Percentiles rank a stretch among this genome's conserved stretches.
phyloP scores from a whole-genome alignment of 2,113 vertebrate genomes.

The Pluvianellus socialis region DNA sequence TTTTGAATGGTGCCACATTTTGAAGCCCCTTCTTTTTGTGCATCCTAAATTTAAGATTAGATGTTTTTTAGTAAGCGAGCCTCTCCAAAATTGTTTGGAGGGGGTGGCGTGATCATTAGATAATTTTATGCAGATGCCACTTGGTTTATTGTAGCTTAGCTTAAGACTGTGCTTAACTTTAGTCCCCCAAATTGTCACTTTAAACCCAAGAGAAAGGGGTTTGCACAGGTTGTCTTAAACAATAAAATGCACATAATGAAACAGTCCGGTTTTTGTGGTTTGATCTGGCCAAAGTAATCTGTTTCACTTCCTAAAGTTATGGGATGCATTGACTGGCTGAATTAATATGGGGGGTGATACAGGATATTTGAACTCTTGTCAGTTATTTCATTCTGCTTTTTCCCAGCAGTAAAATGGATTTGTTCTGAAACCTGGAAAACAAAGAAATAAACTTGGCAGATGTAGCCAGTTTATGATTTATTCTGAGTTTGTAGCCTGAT shows the following conservation, averaged over 20 bases:
- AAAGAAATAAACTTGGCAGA: slow-evolving; percentile 60
- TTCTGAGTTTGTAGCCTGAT: slow-evolving; percentile 50
- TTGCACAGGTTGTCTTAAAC: background rate
- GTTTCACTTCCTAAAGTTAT: background rate
- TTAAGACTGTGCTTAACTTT: background rate
- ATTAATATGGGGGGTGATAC: slow-evolving; percentile 18
- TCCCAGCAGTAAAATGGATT: slow-evolving; percentile 58
- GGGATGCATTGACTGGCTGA: background rate
- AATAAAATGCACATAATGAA: background rate
- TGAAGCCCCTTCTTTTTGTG: background rate
- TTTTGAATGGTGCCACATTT: background rate
- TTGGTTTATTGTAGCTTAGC: background rate
- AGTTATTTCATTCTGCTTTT: slow-evolving; percentile 51
- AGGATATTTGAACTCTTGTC: slow-evolving; percentile 42
- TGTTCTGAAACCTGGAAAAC: slow-evolving; percentile 49
- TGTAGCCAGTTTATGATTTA: slow-evolving; percentile 44
- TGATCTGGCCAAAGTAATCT: slow-evolving; percentile 7
- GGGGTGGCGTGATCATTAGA: background rate
- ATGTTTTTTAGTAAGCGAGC: background rate
- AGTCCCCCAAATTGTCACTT: background rate
- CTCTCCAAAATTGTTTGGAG: background rate
- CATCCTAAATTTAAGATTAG: background rate
- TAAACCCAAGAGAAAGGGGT: background rate
- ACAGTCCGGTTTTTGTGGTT: background rate
- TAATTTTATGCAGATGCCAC: background rate